A percentile compares a stretch with the other conserved stretches of the same genome.
These are phyloP conservation scores for Meteorus colon DNA, from an alignment of 2,888 invertebrate species.

Conservation along the genomic window DNA sequence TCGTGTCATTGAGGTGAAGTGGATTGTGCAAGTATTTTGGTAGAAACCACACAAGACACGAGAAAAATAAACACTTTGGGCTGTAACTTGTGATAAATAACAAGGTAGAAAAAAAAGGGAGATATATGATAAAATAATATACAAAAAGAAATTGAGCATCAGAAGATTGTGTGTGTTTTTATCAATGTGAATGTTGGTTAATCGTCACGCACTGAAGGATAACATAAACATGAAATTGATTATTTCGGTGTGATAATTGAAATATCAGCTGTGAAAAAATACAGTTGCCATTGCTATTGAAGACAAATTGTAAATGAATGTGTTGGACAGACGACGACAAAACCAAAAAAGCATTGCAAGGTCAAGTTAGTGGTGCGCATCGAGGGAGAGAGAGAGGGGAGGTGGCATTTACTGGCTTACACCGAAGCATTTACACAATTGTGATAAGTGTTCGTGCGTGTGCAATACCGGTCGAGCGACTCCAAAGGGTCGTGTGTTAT, in stretches of 20 bases:
- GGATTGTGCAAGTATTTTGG: slow-evolving; percentile 20
- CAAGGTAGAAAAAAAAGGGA: neutral
- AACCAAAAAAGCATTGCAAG: slow-evolving; percentile 19
- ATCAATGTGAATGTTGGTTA: neutral
- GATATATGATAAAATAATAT: neutral
- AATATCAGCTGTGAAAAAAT: neutral
- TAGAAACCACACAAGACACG: neutral
- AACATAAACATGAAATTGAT: neutral
- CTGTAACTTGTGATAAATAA: neutral
- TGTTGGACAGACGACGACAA: slow-evolving; percentile 14
- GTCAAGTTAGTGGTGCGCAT: slow-evolving; percentile 28
- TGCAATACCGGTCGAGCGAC: slow-evolving; percentile 44
- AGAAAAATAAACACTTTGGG: neutral
- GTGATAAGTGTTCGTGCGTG: slow-evolving; percentile 32
- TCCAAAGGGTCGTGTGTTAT: slow-evolving; percentile 45
- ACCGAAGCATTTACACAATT: slow-evolving; percentile 2
- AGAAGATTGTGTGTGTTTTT: no score
- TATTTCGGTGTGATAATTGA: neutral
- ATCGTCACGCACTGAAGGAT: neutral
- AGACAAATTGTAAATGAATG: neutral
- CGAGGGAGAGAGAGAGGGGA: neutral
- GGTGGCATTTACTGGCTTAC: slow-evolving; percentile 2
- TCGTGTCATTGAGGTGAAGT: slow-evolving; percentile 21
- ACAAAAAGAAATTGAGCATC: neutral
- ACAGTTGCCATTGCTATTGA: neutral